Percentiles rank a stretch among this genome's conserved stretches.
Evolutionary conservation across 1,140 invertebrate genomes (phyloP).

Genomic region (Ladona fulva): DNA sequence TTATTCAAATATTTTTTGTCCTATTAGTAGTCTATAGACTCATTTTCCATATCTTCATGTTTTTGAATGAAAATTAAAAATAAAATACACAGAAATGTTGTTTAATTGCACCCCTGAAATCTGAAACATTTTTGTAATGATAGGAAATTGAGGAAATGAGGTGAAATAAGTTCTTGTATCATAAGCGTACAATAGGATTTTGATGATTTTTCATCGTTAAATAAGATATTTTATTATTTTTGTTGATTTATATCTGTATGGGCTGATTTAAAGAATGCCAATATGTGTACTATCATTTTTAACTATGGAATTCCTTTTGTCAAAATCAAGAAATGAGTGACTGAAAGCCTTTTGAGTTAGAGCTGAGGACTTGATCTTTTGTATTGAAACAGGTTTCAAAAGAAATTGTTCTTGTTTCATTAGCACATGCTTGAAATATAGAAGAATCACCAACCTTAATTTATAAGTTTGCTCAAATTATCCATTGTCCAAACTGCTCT

Average conservation of each 20-base stretch:
- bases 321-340: too few species aligned
- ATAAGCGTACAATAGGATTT: too few species aligned
- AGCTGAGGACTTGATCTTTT: too few species aligned
- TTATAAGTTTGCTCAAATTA: conserved; percentile 7
- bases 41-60: conserved; percentile 2
- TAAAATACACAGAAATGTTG: background rate
- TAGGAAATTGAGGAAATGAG: background rate
- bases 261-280: too few species aligned
- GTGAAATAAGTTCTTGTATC: too few species aligned
- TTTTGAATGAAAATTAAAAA: conserved; percentile 6
- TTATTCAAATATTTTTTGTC: conserved; percentile 3
- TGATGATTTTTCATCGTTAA: too few species aligned
- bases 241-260: too few species aligned
- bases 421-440: background rate
- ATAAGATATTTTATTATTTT: too few species aligned
- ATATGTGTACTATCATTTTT: too few species aligned
- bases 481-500: background rate
- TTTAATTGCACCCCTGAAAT: background rate
- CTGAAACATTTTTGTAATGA: background rate
- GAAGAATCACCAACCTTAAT: background rate
- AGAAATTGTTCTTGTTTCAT: background rate
- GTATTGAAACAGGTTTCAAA: background rate
- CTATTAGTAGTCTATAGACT: background rate
- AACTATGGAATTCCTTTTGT: too few species aligned
- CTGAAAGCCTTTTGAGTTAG: too few species aligned